Evolutionary conservation across 1,140 invertebrate genomes (phyloP).

Genomic region (Brachionus rotundiformis): DNA sequence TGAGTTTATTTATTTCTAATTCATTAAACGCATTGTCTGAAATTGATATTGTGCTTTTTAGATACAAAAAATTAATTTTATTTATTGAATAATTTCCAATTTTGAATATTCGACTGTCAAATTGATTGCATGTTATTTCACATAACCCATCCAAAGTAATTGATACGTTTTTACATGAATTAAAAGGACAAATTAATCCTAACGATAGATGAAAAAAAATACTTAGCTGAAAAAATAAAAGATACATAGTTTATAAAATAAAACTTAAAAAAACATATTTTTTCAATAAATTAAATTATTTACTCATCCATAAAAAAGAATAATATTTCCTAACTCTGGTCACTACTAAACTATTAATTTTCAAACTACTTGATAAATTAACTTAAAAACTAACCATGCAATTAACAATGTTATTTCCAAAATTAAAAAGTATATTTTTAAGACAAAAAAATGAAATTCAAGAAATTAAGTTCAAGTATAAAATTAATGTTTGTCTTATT

Average conservation of each 20-base stretch:
- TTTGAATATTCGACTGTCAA: background rate
- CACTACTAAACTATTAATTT: no score
- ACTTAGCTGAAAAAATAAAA: background rate
- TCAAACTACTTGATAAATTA: background rate
- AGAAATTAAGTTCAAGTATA: conserved; percentile 8
- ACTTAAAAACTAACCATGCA: background rate
- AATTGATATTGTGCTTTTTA: background rate
- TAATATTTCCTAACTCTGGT: no score
- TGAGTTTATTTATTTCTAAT: background rate
- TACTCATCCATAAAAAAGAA: no score
- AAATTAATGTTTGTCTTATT: background rate
- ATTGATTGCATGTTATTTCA: background rate
- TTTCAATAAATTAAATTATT: no score
- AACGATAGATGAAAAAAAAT: background rate
- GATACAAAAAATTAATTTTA: background rate
- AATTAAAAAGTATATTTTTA: background rate
- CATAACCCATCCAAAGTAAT: background rate
- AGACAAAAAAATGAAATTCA: background rate
- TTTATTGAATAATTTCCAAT: background rate
- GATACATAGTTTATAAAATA: background rate
- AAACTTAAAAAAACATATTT: no score
- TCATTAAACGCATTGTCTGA: background rate
- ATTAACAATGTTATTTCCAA: background rate
- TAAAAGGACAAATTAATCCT: background rate
- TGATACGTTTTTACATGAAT: background rate